Percentiles rank a stretch among this genome's conserved stretches.
These are phyloP conservation scores for Drosophila insularis DNA, from an alignment of 1,140 invertebrate genomes.

Conservation along the genomic window DNA sequence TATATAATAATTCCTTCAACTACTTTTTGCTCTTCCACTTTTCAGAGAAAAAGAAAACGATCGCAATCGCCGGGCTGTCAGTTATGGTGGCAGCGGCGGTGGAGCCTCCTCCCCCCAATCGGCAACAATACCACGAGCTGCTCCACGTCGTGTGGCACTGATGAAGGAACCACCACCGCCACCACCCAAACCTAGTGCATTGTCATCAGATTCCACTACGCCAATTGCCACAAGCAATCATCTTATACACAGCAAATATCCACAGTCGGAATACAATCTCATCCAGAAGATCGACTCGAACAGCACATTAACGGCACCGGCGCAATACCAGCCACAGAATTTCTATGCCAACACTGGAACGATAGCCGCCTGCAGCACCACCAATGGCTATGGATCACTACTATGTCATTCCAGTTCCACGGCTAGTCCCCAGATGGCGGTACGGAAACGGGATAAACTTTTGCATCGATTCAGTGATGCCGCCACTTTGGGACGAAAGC, in stretches of 20 bases:
- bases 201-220: conserved; percentile 59
- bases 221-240: conserved; percentile 47
- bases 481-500: conserved; percentile 77
- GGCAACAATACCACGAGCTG: conserved; percentile 74
- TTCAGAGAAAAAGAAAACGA: conserved; percentile 79
- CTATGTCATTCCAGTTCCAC: conserved; percentile 74
- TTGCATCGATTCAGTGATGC: conserved; percentile 81
- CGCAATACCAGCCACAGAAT: conserved; percentile 76
- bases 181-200: conserved; percentile 71
- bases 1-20: background rate
- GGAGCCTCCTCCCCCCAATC: conserved; percentile 48
- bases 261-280: conserved; percentile 79
- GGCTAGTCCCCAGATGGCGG: conserved; percentile 66
- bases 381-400: conserved; percentile 75
- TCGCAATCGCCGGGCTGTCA: conserved; percentile 75
- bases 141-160: conserved; percentile 71
- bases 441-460: conserved; percentile 78
- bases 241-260: conserved; percentile 71
- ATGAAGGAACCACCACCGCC: conserved; percentile 82
- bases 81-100: conserved; percentile 61
- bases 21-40: background rate
- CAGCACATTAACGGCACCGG: conserved; percentile 67
- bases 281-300: conserved; percentile 79
- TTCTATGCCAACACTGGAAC: conserved; percentile 73
- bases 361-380: conserved; percentile 45